Evolutionary conservation across 2,113 vertebrate genomes (phyloP).

Genomic region (Alces alces): DNA sequence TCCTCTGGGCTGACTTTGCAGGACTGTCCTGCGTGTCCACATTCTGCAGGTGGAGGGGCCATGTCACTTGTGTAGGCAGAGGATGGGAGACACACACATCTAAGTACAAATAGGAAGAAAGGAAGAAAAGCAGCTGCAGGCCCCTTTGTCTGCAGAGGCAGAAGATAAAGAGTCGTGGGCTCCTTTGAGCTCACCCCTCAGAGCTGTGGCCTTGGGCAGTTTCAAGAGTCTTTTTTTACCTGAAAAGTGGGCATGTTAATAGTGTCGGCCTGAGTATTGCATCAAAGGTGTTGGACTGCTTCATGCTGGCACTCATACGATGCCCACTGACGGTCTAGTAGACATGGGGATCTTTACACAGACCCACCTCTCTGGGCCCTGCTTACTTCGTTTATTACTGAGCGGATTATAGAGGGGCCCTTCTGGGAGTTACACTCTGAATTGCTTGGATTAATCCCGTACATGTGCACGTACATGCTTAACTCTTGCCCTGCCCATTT

Average conservation of each 20-base stretch:
- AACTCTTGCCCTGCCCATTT: fast-evolving
- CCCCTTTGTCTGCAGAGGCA: neutral
- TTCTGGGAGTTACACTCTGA: neutral
- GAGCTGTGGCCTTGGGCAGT: neutral
- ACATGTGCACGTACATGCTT: fast-evolving
- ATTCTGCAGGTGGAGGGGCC: neutral
- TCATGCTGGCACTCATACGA: fast-evolving
- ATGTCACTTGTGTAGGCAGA: neutral
- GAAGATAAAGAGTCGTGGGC: neutral
- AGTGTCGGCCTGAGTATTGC: neutral
- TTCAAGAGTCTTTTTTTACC: neutral
- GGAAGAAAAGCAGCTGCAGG: neutral
- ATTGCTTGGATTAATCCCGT: fast-evolving
- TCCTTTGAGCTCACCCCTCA: neutral
- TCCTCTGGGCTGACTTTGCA: neutral
- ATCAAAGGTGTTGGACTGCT: neutral
- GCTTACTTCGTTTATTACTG: fast-evolving
- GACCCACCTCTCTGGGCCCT: fast-evolving
- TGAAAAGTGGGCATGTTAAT: no score
- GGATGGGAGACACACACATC: neutral
- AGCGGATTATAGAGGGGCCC: neutral
- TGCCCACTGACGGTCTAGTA: neutral
- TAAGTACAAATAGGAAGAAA: neutral
- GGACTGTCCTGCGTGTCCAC: fast-evolving
- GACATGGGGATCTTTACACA: neutral